Base-by-base conservation (phyloP, 2,113 vertebrate genomes). In the Jaculus jaculus region DNA sequence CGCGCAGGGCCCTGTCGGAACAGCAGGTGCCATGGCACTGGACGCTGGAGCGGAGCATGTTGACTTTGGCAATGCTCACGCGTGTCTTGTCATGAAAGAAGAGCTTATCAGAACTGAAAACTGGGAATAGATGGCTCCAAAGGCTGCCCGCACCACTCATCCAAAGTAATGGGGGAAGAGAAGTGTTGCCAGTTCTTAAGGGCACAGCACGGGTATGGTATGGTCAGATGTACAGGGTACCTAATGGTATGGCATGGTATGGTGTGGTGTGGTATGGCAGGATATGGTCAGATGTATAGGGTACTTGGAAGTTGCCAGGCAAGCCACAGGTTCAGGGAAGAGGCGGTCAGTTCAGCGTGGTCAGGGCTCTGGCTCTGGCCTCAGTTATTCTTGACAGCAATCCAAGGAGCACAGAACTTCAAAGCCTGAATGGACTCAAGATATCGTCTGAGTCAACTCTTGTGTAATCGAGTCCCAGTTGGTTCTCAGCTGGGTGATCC, bases 31-130 rank as follows among this genome's bases (percentile, higher is more conserved):
- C 90, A 0, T 73, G 2, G 84, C 15, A 5, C 54, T 21, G 37
- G 83, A 69, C 77, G 73, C 42, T 0, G 66, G 66, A 75, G 85
- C 92, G 32, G 12, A 10, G 39, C 47, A 0, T 51, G 89, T 86
- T 91, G 95, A 86, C 87, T 88, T 86, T 89, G 92, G 95, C 96
- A 84, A 58, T 0, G 34, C 89, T 78, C 17, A 1, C 18, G 73
- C 34, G 0, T 1, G 24, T 75, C 96, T 72, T 26, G 63, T 95
- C 83, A 2, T 63, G 86, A 91, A 88, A 71, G 72, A 28, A n/a
- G 90, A 71, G 86, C 69, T 93, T 77, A 86, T 61, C 0, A 75
- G 39, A 61, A 77, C 0, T 37, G 91, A 82, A 75, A 80, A 34
- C 61, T n/a, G 47, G 86, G 91, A 82, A 24, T 10, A 60, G 23